A percentile compares a stretch with the other conserved stretches of the same genome.
Evolutionary conservation across 53 echinoderm and acorn worm genomes (phyloP).

Genomic region (Holothuria scabra): DNA sequence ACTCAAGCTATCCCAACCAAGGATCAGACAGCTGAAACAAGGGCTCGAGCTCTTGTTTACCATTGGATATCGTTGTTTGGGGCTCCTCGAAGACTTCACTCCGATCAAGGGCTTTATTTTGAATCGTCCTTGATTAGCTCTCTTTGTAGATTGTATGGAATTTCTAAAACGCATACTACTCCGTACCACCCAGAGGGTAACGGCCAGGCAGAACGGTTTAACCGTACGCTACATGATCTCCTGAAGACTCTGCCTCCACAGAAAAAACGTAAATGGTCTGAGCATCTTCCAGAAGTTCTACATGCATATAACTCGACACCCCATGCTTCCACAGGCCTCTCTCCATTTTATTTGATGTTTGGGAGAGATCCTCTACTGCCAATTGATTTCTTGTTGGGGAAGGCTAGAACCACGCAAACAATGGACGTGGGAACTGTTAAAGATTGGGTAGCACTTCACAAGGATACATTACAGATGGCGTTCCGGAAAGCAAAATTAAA

Average conservation of each 20-base stretch:
- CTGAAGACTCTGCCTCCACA: slow-evolving; percentile 41
- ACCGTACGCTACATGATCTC: slow-evolving; percentile 57
- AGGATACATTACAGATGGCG: neutral
- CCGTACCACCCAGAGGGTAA: too few relatives aligned
- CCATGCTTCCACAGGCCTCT: slow-evolving; percentile 53
- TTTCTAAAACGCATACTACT: slow-evolving; percentile 57
- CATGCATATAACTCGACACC: slow-evolving; percentile 55
- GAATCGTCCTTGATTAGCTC: slow-evolving; percentile 52
- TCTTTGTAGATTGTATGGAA: slow-evolving; percentile 58
- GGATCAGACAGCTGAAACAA: too few relatives aligned
- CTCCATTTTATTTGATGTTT: slow-evolving; percentile 67
- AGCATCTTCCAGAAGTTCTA: slow-evolving; percentile 54
- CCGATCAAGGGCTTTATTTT: slow-evolving; percentile 50
- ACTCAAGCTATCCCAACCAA: too few relatives aligned
- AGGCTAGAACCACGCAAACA: neutral
- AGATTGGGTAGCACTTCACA: slow-evolving; percentile 33
- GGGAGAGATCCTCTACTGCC: slow-evolving; percentile 58
- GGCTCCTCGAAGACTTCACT: too few relatives aligned
- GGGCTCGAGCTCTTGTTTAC: too few relatives aligned
- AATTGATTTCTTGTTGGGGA: slow-evolving; percentile 49
- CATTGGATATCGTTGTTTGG: too few relatives aligned
- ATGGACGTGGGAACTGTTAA: neutral
- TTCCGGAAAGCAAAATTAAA: slow-evolving; percentile 51
- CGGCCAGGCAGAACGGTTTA: slow-evolving; percentile 67
- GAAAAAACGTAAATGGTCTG: slow-evolving; percentile 59